phyloP scores from a whole-genome alignment of 2,797 vertebrate genomes.

The Thalassophryne amazonica region DNA sequence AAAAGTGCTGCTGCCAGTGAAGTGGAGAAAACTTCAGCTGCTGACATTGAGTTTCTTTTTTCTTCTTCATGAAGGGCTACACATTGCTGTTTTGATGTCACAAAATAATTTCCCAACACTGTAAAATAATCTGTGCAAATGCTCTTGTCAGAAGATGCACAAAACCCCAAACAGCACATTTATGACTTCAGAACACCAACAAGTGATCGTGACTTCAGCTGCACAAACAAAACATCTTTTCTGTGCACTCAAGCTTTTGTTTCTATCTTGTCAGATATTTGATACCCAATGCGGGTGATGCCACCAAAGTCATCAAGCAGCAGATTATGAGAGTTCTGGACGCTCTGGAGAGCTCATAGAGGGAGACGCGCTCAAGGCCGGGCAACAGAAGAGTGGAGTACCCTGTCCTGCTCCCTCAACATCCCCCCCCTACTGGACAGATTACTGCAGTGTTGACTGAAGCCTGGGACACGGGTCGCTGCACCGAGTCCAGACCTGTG shows the following conservation, averaged over 20 bases:
- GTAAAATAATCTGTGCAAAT: too few species aligned
- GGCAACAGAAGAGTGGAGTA: conserved; percentile 24
- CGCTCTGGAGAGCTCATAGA: conserved; percentile 93
- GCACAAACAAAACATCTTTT: too few species aligned
- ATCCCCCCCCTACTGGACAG: conserved; percentile 40
- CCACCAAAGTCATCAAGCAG: conserved; percentile 99
- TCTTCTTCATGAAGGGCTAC: too few species aligned
- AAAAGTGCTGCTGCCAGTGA: too few species aligned
- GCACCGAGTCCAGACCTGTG: conserved; percentile 46
- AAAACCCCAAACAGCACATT: too few species aligned
- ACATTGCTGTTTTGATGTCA: too few species aligned
- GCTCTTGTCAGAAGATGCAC: too few species aligned
- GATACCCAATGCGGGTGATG: conserved; percentile 98
- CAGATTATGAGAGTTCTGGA: conserved; percentile 99
- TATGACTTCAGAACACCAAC: too few species aligned
- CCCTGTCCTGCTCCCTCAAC: conserved; percentile 12
- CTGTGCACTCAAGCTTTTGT: not conserved
- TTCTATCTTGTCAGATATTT: conserved; percentile 83
- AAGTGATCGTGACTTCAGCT: too few species aligned
- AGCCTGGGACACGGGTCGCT: conserved; percentile 25
- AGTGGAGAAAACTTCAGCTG: too few species aligned
- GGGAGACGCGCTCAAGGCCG: not conserved
- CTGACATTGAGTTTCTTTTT: too few species aligned
- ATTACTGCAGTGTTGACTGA: conserved; percentile 52
- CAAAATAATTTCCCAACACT: too few species aligned